These are phyloP conservation scores for Siniperca knerii DNA, from an alignment of 2,113 vertebrate species.

Conservation along the genomic window DNA sequence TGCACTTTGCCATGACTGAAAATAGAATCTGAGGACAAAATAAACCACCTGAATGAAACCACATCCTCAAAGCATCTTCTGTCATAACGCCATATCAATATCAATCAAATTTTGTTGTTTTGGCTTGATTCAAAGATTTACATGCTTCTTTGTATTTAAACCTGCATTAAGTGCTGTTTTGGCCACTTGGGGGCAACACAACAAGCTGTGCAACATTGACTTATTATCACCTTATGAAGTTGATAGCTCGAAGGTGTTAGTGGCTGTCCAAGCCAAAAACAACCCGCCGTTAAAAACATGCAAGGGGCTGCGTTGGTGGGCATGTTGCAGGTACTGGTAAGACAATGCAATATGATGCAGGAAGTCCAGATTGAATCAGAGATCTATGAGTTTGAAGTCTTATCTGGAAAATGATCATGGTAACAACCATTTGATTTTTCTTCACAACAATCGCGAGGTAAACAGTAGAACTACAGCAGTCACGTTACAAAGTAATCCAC, in stretches of 20 bases:
- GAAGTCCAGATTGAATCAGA: not conserved
- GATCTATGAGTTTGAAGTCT: not conserved
- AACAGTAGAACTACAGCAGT: no score
- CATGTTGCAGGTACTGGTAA: not conserved
- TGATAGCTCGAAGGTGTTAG: not conserved
- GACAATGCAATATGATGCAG: not conserved
- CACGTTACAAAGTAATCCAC: not conserved
- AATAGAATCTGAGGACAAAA: slow-evolving; percentile 58
- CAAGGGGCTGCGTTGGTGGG: not conserved
- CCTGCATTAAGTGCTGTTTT: not conserved
- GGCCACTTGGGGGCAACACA: not conserved
- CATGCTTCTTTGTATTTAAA: not conserved
- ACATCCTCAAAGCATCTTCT: slow-evolving; percentile 18
- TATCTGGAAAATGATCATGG: not conserved
- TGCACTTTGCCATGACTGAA: slow-evolving; percentile 38
- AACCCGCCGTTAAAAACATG: not conserved
- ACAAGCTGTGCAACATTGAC: not conserved
- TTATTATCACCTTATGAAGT: not conserved
- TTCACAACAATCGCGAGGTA: no score
- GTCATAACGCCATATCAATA: not conserved
- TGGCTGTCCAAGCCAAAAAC: no score
- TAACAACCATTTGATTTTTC: not conserved
- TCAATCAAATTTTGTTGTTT: slow-evolving; percentile 2
- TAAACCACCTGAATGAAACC: slow-evolving; percentile 29
- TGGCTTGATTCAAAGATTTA: slow-evolving; percentile 13